Evolutionary conservation across 2,797 vertebrate genomes (phyloP), one percentile per base, ranked within the genome.

Genomic region (Hozukius guyotensis): DNA sequence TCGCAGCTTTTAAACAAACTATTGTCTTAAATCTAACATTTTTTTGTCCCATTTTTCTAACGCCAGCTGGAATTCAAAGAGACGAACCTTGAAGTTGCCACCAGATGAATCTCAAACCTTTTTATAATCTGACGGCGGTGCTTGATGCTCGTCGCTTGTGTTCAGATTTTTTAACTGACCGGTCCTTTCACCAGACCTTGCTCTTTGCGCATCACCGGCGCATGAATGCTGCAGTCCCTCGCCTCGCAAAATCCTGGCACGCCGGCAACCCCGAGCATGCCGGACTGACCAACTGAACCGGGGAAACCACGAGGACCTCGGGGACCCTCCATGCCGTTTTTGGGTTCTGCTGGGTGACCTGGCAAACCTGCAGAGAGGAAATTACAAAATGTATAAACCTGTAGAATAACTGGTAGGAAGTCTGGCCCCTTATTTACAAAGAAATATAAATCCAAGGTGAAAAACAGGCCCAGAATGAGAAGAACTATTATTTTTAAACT

Each of bases 201-300:
- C 82, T 96, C 95, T 88, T 94, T 93, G 32, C 94, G 92, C 75
- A 92, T 66, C 84, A 94, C 94, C 6, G 95, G 94, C 0, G 93
- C 90, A 5, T 95, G 82, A 53, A 90, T 95, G 81, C 92, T 92
- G 78, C 94, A 96, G 86, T 96, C 95, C 13, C 95, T 93, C 2
- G 95, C 94, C 93, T 96, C 94, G 9, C 94, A 94, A 18, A 96
- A 83, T 12, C 96, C 96, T 0, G 91, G 93, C n/a, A 96, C 90
- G 3, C 94, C 94, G 0, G 79, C 72, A 20, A 24, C 62, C 2
- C 95, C 95, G 7, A 88, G 12, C 36, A 78, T 57, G 22, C 94
- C 94, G 1, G 82, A 18, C 14, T 83, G 82, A 2, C 95, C 95
- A 61, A 94, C 70, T 0, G 88, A 74, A 22, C 95, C 94, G 0